Conservation (phyloP, 2,797 vertebrate species). For the Cuculus canorus region DNA sequence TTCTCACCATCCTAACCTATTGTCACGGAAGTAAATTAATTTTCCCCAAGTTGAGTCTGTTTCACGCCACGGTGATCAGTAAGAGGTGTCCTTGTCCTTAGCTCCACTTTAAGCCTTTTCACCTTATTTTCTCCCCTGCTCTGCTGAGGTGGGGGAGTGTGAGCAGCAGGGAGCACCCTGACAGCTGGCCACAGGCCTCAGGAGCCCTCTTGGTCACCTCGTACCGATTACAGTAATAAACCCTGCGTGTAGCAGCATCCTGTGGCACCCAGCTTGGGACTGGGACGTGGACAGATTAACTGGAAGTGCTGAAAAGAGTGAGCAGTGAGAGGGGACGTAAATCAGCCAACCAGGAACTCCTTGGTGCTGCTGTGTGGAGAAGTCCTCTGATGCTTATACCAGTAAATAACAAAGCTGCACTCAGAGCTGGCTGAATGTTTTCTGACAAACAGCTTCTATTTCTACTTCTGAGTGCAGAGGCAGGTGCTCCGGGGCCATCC, state of each 20-base stretch:
- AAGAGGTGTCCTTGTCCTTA: no score
- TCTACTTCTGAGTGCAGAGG: neutral
- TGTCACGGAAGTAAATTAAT: neutral
- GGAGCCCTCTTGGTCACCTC: fast-evolving
- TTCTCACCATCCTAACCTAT: neutral
- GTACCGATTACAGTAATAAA: neutral
- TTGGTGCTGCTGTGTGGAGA: no score
- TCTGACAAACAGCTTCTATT: no score
- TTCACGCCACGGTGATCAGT: no score
- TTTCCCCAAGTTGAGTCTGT: fast-evolving
- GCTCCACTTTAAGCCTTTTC: neutral
- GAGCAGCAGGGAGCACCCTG: neutral
- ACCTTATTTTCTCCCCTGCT: fast-evolving
- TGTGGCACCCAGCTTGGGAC: neutral
- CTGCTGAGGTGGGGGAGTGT: neutral
- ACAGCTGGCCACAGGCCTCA: neutral
- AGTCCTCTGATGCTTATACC: no score
- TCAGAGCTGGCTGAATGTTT: neutral
- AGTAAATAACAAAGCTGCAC: neutral
- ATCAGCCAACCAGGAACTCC: no score
- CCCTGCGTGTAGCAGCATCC: fast-evolving
- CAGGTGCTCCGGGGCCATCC: neutral
- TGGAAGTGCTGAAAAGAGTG: neutral
- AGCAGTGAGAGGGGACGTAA: neutral
- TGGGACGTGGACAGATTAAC: fast-evolving